Evolutionary conservation across 2,797 vertebrate genomes (phyloP), one percentile per base, ranked within the genome.

Genomic region (Parambassis ranga): DNA sequence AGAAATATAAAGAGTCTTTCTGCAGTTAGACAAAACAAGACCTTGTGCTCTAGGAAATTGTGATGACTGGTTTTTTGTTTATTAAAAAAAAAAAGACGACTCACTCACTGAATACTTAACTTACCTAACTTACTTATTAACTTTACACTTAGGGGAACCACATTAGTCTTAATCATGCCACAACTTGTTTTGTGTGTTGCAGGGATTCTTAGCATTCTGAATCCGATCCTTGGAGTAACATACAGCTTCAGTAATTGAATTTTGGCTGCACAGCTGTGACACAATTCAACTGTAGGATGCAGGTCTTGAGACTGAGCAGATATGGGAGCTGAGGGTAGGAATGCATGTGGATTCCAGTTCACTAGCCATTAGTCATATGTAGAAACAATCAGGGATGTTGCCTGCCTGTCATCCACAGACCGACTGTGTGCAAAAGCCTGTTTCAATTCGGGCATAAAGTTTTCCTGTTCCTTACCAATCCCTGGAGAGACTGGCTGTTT

Each of bases 301-400:
- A 13, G 49, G 59, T 51, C 58, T 46, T 8, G 38, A 72, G 49
- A 44, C 28, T 2, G 7, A 44, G 61, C 37, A 52, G 56, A 78
- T 56, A 48, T 31, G 32, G 23, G 50, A 65, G 56, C 55, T 31
- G 39, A 30, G 43, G 49, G 33, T 2, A 20, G 64, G 56, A 66
- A 71, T 42, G 49, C 26, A 51, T 23, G 32, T 38, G 46, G 55
- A 51, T 57, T 81, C 64, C 43, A 19, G 31, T 57, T 75, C 37
- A 51, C 41, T 41, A 33, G 44, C 35, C 26, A 44, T 60, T 64
- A 27, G 65, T 82, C 81, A 70, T 66, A 61, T 84, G 85, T 16
- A 79, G 78, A 91, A 87, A 73, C 59, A 77, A 88, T 89, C 81
- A 85, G 56, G 37, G 64, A 66, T 56, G 48, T 53, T 49, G 51